phyloP scores from a whole-genome alignment of 2,888 invertebrate species.

The Pachydiplax longipennis region DNA sequence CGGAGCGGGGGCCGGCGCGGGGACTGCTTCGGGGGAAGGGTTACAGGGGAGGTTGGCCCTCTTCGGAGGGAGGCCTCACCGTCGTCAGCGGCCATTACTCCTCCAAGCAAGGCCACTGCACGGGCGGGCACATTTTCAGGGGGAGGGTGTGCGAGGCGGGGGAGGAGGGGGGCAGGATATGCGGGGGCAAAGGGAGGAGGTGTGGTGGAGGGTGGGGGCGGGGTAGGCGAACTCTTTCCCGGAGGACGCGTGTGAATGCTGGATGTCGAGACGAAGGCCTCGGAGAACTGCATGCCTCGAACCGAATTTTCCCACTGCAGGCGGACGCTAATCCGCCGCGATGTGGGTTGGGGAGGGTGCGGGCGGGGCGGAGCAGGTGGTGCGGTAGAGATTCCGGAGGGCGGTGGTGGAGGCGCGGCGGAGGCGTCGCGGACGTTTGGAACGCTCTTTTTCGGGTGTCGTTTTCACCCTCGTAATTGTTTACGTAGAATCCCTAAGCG shows the following conservation, averaged over 20 bases:
- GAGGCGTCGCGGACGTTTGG: background rate
- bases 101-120: conserved; percentile 43
- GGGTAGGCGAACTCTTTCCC: conserved; percentile 40
- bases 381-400: background rate
- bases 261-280: conserved; percentile 19
- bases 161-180: background rate
- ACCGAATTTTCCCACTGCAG: conserved; percentile 39
- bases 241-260: conserved; percentile 36
- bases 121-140: conserved; percentile 38
- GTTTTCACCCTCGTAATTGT: background rate
- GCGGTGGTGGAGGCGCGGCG: background rate
- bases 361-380: background rate
- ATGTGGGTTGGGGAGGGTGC: background rate
- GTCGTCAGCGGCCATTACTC: conserved; percentile 30
- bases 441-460: background rate
- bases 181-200: conserved; percentile 23
- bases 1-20: background rate
- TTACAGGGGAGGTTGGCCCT: background rate
- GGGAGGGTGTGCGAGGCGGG: background rate
- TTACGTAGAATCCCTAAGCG: no score
- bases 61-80: background rate
- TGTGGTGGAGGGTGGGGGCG: conserved; percentile 7
- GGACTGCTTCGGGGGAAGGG: background rate
- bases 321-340: background rate
- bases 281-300: background rate